A percentile compares a stretch with the other conserved stretches of the same genome.
Conservation (phyloP, 2,113 vertebrate genomes). For the Morone chrysops region DNA sequence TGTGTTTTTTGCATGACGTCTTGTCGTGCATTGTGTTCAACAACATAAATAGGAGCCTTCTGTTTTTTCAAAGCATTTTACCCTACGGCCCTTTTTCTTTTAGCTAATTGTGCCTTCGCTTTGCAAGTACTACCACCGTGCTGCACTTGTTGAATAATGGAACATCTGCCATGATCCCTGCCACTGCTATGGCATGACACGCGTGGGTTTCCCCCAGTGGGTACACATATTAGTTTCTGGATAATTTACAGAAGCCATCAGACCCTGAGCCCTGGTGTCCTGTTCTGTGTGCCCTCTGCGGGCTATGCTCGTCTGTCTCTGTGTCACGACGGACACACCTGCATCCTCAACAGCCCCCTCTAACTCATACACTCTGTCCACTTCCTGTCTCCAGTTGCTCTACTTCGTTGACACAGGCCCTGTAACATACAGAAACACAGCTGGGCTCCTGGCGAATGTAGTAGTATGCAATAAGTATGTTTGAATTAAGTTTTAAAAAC, state of each 20-base stretch:
- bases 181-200: slow-evolving; percentile 25
- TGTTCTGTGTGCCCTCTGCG: slow-evolving; percentile 38
- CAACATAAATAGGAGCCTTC: not conserved
- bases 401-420: slow-evolving; percentile 10
- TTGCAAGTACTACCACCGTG: not conserved
- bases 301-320: slow-evolving; percentile 47
- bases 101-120: not conserved
- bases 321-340: slow-evolving; percentile 85
- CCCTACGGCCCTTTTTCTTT: not conserved
- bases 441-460: not conserved
- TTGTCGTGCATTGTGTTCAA: not conserved
- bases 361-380: slow-evolving; percentile 24
- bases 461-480: not conserved
- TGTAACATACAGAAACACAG: not conserved
- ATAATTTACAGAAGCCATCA: slow-evolving; percentile 59
- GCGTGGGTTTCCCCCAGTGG: slow-evolving; percentile 65
- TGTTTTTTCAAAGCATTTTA: not conserved
- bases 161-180: slow-evolving; percentile 28
- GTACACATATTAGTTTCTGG: slow-evolving; percentile 62
- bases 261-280: slow-evolving; percentile 53
- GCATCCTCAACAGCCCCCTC: slow-evolving; percentile 74
- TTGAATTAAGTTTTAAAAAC: not conserved
- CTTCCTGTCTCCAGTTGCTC: slow-evolving; percentile 48
- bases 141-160: slow-evolving; percentile 35
- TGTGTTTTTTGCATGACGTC: not conserved